phyloP scores from a whole-genome alignment of 1,140 invertebrate genomes.

The Bombyx mori region ASM3026992v2 NC_085113.1:2467001-2467500 shows the following conservation, averaged over 20 bases:
- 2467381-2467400: slow-evolving; percentile 20
- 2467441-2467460: no score
- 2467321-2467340: slow-evolving; percentile 39
- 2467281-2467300: slow-evolving; percentile 60
- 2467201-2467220: slow-evolving; percentile 23
- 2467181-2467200: slow-evolving; percentile 30
- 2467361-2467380: slow-evolving; percentile 32
- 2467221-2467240: slow-evolving; percentile 57
- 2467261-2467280: slow-evolving; percentile 46
- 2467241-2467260: slow-evolving; percentile 33
- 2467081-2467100: slow-evolving; percentile 31
- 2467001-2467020: no score
- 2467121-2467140: slow-evolving; percentile 38
- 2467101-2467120: slow-evolving; percentile 17
- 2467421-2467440: no score
- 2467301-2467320: slow-evolving; percentile 39
- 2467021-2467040: no score
- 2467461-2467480: no score
- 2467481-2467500: no score
- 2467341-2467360: slow-evolving; percentile 44
- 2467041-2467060: neutral
- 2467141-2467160: slow-evolving; percentile 45
- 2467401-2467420: no score
- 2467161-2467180: slow-evolving; percentile 47
- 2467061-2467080: neutral